A percentile compares a stretch with the other conserved stretches of the same genome.
Conservation (phyloP, 1,140 invertebrate species). For the Drosophila arizonae region DNA sequence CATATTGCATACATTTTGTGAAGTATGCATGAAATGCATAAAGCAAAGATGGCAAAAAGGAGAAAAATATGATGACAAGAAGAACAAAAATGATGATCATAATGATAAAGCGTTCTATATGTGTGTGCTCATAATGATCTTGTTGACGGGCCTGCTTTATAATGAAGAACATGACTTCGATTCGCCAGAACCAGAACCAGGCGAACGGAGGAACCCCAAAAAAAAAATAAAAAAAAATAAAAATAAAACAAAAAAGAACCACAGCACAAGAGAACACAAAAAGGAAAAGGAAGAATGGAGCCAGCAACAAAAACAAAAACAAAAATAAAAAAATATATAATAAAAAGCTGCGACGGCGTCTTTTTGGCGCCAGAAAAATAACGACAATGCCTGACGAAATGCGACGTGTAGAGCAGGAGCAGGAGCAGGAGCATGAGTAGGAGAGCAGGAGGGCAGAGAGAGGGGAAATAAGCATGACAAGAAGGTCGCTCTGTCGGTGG, state of each 20-base stretch:
- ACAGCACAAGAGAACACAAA: slow-evolving; percentile 20
- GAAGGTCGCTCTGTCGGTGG: slow-evolving; percentile 24
- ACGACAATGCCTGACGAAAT: slow-evolving; percentile 79
- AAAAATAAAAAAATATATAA: too few relatives aligned
- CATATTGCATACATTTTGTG: slow-evolving; percentile 63
- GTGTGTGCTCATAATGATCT: slow-evolving; percentile 34
- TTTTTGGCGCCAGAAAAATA: slow-evolving; percentile 82
- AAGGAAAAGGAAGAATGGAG: slow-evolving; percentile 64
- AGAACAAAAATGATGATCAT: slow-evolving; percentile 35
- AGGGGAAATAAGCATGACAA: slow-evolving; percentile 5
- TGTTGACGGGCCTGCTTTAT: slow-evolving; percentile 68
- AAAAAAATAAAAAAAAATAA: slow-evolving; percentile 21
- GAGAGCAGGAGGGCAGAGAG: not conserved
- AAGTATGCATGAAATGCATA: slow-evolving; percentile 72
- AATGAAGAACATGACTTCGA: slow-evolving; percentile 79
- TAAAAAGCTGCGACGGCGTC: slow-evolving; percentile 66
- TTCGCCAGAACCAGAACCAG: slow-evolving; percentile 49
- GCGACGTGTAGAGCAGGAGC: slow-evolving; percentile 26
- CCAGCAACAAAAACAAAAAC: slow-evolving; percentile 9
- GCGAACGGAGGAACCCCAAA: slow-evolving; percentile 57
- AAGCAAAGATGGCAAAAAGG: slow-evolving; percentile 59
- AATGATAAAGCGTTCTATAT: slow-evolving; percentile 18
- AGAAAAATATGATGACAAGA: slow-evolving; percentile 45
- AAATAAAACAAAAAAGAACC: slow-evolving; percentile 27
- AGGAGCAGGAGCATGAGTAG: slow-evolving; percentile 17